Evolutionary conservation across 92 coral and sea anemone genomes (phyloP).

Genomic region (Epizoanthus ramosus): DNA sequence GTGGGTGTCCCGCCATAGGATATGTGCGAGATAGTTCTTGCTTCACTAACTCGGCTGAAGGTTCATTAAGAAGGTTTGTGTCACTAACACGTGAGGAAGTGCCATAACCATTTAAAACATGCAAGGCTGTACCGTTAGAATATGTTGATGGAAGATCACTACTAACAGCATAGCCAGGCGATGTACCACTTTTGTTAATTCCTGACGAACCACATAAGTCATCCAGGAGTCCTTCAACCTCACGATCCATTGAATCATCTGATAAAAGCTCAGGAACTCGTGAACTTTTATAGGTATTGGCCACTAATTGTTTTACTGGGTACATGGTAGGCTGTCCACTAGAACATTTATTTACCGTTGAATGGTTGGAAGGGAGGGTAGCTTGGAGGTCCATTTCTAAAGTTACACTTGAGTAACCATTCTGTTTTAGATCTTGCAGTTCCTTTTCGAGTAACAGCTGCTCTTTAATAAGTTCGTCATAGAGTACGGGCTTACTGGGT

Average conservation of each 20-base stretch:
- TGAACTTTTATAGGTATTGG: neutral
- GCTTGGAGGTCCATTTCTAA: neutral
- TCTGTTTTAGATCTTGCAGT: conserved; percentile 57
- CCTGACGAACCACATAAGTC: conserved; percentile 19
- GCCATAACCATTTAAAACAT: neutral
- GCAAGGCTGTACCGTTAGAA: conserved; percentile 1
- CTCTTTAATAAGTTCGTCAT: conserved; percentile 57
- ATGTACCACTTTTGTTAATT: neutral
- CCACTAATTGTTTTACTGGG: neutral
- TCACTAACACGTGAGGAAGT: neutral
- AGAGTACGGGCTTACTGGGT: conserved; percentile 20
- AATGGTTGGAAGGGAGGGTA: neutral
- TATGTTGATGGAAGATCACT: neutral
- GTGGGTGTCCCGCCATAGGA: neutral
- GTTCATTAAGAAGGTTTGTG: conserved; percentile 7
- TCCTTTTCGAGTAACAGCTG: conserved; percentile 82
- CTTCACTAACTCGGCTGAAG: neutral
- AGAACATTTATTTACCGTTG: neutral
- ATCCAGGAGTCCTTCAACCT: conserved; percentile 69
- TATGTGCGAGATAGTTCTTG: neutral
- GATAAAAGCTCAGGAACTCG: conserved; percentile 60
- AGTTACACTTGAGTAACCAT: conserved; percentile 21
- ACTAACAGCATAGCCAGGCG: neutral
- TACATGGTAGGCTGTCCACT: neutral
- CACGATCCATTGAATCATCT: conserved; percentile 79